Base-by-base conservation (phyloP, 2,113 vertebrate species). In the Ginglymostoma cirratum region DNA sequence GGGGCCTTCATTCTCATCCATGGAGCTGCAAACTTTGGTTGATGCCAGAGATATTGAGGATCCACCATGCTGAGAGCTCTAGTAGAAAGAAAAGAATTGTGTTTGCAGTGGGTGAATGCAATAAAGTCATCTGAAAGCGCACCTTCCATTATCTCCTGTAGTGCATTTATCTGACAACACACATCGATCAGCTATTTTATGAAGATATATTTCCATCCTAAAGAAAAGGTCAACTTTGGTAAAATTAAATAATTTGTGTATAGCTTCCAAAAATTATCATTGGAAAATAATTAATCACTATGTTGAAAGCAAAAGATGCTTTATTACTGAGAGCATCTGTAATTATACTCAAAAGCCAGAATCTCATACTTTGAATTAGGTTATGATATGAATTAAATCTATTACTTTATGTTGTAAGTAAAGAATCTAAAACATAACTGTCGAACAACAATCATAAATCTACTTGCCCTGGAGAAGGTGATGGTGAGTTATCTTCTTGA, bases 21-120 rank as follows among this genome's bases (percentile, higher is more conserved):
- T 99, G 6, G 99, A 99, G 97, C 98, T 99, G 98, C 99, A 99
- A 69, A 99, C 99, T 97, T 99, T 99, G 96, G 99, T 99, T 96
- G 99, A 99, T 10, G 99, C 99, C 96, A 99, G 97, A 95, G 99
- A 99, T 96, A 99, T 98, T 96, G 99, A 99, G 78, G 99, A 99
- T 96, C 99, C 98, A 85, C 99, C 99, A 97, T 99, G 98, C 45
- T 99, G 99, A 96, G 99, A 99, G 96, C 99, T 98, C 99, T 99
- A 97, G 78, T 96, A 97, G 96, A 95, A 97, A 96, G 97, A 87
- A 96, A 96, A 97, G 95, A 97, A 61, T 61, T 72, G 24, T 48
- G 4, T 76, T 95, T 72, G 69, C 38, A 95, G 69, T 95, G 42
- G 66, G 69, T 76, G 94, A 76, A 72, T 30, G 24, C 23, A 72